Conservation (phyloP, 2,113 vertebrate genomes). For the Sturnira hondurensis region DNA sequence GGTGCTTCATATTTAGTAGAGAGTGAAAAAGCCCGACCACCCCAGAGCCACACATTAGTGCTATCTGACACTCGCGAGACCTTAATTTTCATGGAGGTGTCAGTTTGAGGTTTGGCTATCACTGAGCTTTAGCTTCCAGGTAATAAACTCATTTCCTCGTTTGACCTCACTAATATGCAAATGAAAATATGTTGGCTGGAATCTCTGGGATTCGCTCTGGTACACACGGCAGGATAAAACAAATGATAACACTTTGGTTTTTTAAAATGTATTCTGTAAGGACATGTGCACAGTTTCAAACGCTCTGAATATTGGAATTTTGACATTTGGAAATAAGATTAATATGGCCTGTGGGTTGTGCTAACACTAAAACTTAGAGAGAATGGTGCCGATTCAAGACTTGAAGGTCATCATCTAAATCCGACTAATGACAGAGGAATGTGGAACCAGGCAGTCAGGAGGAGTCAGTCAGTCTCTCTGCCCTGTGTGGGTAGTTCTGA, state of each 20-base stretch:
- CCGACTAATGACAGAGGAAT: background rate
- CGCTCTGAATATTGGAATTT: background rate
- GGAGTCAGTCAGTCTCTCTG: background rate
- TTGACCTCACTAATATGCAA: background rate
- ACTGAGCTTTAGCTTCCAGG: background rate
- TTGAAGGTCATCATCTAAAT: background rate
- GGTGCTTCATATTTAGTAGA: background rate
- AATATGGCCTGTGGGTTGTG: background rate
- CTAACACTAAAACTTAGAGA: background rate
- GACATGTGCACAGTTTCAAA: background rate
- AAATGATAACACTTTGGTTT: background rate
- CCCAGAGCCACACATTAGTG: background rate
- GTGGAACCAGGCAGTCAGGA: background rate
- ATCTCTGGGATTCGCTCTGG: background rate
- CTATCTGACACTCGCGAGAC: background rate
- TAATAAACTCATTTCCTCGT: background rate
- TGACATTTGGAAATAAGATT: constrained; percentile 34
- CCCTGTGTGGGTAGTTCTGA: background rate
- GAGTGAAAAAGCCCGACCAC: background rate
- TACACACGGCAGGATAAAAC: background rate
- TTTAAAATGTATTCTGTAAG: background rate
- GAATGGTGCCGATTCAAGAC: background rate
- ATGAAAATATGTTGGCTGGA: background rate
- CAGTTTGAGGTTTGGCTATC: background rate
- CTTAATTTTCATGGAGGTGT: background rate